Evolutionary conservation across 2,888 invertebrate genomes (phyloP).

Genomic region (Volucella bombylans): DNA sequence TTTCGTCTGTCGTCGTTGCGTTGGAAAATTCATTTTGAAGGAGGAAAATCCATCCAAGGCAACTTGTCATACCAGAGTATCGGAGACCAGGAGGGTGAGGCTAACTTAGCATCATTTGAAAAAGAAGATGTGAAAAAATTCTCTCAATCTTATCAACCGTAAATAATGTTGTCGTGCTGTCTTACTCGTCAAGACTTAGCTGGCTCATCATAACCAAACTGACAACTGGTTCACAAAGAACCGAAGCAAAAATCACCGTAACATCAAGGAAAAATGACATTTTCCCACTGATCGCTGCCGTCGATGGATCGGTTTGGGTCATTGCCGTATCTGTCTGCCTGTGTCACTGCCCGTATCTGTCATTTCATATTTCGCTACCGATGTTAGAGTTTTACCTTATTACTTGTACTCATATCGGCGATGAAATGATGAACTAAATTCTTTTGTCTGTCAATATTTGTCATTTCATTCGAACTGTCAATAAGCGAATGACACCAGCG

Average conservation of each 20-base stretch:
- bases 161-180: slow-evolving; percentile 73
- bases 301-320: slow-evolving; percentile 47
- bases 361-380: slow-evolving; percentile 6
- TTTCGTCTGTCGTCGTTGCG: slow-evolving; percentile 31
- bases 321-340: slow-evolving; percentile 40
- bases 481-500: slow-evolving; percentile 58
- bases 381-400: slow-evolving; percentile 48
- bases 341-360: slow-evolving; percentile 14
- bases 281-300: slow-evolving; percentile 35
- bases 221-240: slow-evolving; percentile 53
- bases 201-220: slow-evolving; percentile 58
- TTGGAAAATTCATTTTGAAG: slow-evolving; percentile 66
- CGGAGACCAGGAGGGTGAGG: slow-evolving; percentile 18
- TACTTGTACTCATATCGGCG: slow-evolving; percentile 21
- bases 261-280: slow-evolving; percentile 42
- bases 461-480: slow-evolving; percentile 69
- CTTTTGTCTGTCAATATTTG: slow-evolving; percentile 71
- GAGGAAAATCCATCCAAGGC: slow-evolving; percentile 63
- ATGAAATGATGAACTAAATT: slow-evolving; percentile 72
- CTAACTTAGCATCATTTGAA: slow-evolving; percentile 54
- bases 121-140: slow-evolving; percentile 71
- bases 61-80: not conserved
- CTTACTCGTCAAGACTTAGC: slow-evolving; percentile 59
- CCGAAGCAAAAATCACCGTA: slow-evolving; percentile 46
- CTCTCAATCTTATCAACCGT: slow-evolving; percentile 75